phyloP scores from a whole-genome alignment of 2,113 vertebrate species.

The Hyperoodon ampullatus region DNA sequence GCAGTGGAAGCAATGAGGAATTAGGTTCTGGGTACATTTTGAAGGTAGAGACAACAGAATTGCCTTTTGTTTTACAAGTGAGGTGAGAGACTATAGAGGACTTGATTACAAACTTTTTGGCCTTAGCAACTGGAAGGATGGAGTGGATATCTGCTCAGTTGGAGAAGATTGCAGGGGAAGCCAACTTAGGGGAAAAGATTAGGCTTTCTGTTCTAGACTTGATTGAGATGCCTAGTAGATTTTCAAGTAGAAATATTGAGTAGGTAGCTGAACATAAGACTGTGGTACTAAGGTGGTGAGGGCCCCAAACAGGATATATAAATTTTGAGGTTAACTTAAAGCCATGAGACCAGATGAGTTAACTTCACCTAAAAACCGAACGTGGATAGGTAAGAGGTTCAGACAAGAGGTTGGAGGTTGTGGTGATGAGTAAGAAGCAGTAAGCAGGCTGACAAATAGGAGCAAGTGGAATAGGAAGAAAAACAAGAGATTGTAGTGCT shows the following conservation, averaged over 20 bases:
- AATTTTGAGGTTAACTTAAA: slow-evolving; percentile 25
- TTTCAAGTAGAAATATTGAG: slow-evolving; percentile 4
- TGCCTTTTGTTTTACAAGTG: slow-evolving; percentile 1
- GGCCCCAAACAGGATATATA: not conserved
- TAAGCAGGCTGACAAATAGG: slow-evolving; percentile 4
- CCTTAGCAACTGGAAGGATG: not conserved
- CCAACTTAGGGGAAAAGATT: not conserved
- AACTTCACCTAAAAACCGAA: not conserved
- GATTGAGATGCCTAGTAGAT: not conserved
- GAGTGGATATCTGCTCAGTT: not conserved
- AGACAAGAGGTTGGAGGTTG: not conserved
- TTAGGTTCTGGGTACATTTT: slow-evolving; percentile 19
- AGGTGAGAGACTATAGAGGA: not conserved
- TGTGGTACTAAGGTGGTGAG: not conserved
- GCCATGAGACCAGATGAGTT: not conserved
- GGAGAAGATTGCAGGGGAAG: slow-evolving; percentile 6
- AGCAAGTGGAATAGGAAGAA: not conserved
- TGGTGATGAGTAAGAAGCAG: not conserved
- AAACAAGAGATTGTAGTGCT: not conserved
- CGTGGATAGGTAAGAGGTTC: not conserved
- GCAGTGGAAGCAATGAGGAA: not conserved
- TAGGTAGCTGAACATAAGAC: not conserved
- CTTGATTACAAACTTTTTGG: not conserved
- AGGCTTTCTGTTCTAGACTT: slow-evolving; percentile 4
- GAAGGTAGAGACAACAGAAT: slow-evolving; percentile 20